A percentile compares a stretch with the other conserved stretches of the same genome.
Conservation (phyloP, 2,113 vertebrate genomes). For the Vidua macroura region DNA sequence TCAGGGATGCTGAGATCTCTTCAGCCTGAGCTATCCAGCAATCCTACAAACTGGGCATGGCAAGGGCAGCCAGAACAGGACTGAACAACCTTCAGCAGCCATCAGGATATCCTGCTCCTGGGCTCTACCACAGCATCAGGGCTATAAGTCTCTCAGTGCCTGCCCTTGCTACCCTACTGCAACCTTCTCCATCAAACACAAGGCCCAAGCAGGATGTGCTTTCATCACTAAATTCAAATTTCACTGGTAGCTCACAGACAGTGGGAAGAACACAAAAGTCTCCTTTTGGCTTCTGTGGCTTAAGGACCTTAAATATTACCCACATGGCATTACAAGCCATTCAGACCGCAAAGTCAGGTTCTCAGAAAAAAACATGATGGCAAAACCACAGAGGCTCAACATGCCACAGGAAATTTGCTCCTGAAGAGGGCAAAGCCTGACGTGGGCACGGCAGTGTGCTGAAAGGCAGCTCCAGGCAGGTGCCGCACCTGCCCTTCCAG, state of each 20-base stretch:
- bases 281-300: background rate
- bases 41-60: background rate
- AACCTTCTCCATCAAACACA: background rate
- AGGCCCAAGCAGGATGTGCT: rapidly evolving
- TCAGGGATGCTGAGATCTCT: background rate
- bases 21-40: background rate
- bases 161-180: too few relatives aligned
- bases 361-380: background rate
- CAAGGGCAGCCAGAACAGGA: rapidly evolving
- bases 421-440: background rate
- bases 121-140: background rate
- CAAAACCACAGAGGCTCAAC: background rate
- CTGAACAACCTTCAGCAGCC: background rate
- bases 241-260: rapidly evolving
- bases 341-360: rapidly evolving
- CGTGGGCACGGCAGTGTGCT: rapidly evolving
- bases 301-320: background rate
- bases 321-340: background rate
- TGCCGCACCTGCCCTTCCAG: background rate
- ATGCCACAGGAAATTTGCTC: background rate
- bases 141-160: rapidly evolving
- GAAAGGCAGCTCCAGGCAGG: background rate
- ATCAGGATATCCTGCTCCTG: background rate
- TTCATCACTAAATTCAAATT: background rate
- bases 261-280: background rate